Base-by-base conservation (phyloP, 2,797 vertebrate genomes). In the Gobio occitaniae region DNA sequence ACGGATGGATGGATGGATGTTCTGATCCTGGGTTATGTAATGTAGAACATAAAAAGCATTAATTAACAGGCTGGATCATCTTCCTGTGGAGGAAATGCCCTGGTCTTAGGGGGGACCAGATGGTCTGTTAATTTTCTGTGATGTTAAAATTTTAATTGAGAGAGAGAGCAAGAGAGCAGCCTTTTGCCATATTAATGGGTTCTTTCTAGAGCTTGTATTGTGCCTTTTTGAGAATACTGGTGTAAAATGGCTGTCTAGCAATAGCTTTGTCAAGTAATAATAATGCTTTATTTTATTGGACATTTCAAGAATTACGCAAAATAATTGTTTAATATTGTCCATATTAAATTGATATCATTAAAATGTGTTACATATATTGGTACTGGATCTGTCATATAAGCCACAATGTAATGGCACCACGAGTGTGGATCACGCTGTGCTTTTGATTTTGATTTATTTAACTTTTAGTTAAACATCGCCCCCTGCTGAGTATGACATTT, bases 31-130 rank as follows among this genome's bases (percentile, higher is more conserved):
- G 32, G 32, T 81, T 56, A 81, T 81, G 48, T 56, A 81, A 70
- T 4, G 1, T 47, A n/a, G 61, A 79, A 50, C 41, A 65, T 66
- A 71, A 83, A 88, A 88, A 75, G 61, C 15, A 77, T 56, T 82
- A 76, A 78, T 71, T 70, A 78, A 70, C 48, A 72, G 7, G 54
- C 17, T 71, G 44, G 63, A 68, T 80, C 78, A 52, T 52, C 63
- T 80, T 15, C 36, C 32, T 81, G 50, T 12, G 12, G 66, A 81
- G 66, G 66, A 70, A 70, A 81, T 81, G 66, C 36, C 65, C 66
- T 81, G 36, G 48, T 54, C 48, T 71, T 25, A 25, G 36, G 66
- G 19, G 63, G 48, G 29, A 13, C 32, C 65, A 81, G 66, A 70
- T 81, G 66, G 77, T 80, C 68, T 11, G 50, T 3, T 82, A 9